Base-by-base conservation (phyloP, 2,113 vertebrate species). In the Rostratula benghalensis region DNA sequence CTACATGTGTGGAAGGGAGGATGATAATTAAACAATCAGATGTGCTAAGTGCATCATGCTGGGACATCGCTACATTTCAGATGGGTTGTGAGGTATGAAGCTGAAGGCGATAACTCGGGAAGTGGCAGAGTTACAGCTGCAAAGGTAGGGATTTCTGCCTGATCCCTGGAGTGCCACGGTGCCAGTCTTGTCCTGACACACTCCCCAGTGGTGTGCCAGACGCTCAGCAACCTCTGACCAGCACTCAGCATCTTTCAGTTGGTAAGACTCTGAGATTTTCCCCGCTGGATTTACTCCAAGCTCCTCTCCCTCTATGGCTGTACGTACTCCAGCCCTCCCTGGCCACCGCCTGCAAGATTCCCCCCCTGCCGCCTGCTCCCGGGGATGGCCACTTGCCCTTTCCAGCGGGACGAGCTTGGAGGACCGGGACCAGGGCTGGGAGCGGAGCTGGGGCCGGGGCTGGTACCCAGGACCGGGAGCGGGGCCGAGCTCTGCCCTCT, bases 21-120 rank as follows among this genome's bases (percentile, higher is more conserved):
- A 91, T 67, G 37, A 69, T 61, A 94, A 96, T 95, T 95, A 94
- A 92, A 65, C 89, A 84, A 94, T 95, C 91, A 89, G 87, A 94
- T 92, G 93, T 91, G 91, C 59, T 93, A 93, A 96, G 83, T 96
- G 91, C 68, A 80, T 91, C 96, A 87, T 33, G 87, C 95, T 95
- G 95, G 69, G 92, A 73, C 69, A 45, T 37, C 3, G 1, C 89
- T 70, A 53, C 30, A 2, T 89, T 94, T 95, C 94, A 85, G 45
- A 92, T 59, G 78, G 54, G 28, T 79, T 89, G 77, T 10, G 41
- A 89, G n/a, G 57, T 53, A 67, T 46, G 70, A 83, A 87, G 54
- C n/a, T 4, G 2, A 82, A 85, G 80, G 73, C 4, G 4, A 3
- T 61, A 75, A 89, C 28, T 82, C n/a, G 8, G 65, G 63, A 92